A percentile compares a stretch with the other conserved stretches of the same genome.
Evolutionary conservation across 92 coral and sea anemone genomes (phyloP).

Genomic region (Parazoanthus darwini): DNA sequence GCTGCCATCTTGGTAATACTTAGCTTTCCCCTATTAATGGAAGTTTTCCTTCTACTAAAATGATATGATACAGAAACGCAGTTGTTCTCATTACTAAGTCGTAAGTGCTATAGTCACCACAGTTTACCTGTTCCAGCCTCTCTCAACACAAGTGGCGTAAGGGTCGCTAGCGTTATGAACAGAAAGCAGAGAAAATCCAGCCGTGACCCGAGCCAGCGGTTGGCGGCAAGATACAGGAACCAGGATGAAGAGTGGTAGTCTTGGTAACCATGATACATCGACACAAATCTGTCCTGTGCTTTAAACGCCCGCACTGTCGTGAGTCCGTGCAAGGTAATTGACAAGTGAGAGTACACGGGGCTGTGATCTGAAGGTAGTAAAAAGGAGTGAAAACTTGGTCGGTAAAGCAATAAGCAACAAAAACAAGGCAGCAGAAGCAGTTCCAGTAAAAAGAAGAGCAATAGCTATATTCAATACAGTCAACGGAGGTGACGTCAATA

Average conservation of each 20-base stretch:
- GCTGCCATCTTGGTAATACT: no score
- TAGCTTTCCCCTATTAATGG: no score
- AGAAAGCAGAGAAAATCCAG: conserved; percentile 69
- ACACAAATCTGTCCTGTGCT: conserved; percentile 67
- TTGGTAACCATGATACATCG: conserved; percentile 53
- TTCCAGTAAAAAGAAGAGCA: no score
- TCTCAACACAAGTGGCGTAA: conserved; percentile 62
- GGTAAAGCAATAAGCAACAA: no score
- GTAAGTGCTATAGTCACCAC: neutral
- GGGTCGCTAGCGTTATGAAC: conserved; percentile 57
- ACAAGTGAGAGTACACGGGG: conserved; percentile 93
- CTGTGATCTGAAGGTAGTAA: conserved; percentile 75
- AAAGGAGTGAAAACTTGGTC: neutral
- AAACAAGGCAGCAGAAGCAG: no score
- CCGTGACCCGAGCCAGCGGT: conserved; percentile 79
- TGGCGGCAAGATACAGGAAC: conserved; percentile 58
- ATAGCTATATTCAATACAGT: no score
- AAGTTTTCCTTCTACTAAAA: no score
- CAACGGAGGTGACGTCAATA: no score
- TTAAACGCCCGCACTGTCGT: conserved; percentile 79
- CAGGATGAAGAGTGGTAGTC: conserved; percentile 75
- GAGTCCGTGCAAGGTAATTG: conserved; percentile 87
- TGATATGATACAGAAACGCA: no score
- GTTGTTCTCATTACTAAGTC: no score
- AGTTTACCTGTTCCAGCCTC: conserved; percentile 69